Base-by-base conservation (phyloP, 2,113 vertebrate species). In the Apaloderma vittatum region DNA sequence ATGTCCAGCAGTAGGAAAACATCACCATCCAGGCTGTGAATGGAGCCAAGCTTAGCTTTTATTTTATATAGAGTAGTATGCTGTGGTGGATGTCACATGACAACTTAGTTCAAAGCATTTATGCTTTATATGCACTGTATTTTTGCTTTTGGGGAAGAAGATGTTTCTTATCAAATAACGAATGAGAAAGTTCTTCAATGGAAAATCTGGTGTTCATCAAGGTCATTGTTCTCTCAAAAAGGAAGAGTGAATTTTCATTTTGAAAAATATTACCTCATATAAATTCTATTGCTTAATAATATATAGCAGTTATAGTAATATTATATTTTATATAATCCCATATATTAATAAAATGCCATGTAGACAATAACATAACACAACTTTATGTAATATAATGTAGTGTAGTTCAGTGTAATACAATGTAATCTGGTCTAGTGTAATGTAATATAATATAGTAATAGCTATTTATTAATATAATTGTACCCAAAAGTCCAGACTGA, bases 41-140 rank as follows among this genome's bases (percentile, higher is more conserved):
- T 51, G 36, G 37, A 70, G 71, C 67, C 15, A 4, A 85, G 73
- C 72, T 51, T 93, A 93, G 37, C 36, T 83, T 95, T 95, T 85
- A 54, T 90, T 90, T 96, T 91, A 62, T 65, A 62, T 74, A 19
- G 49, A 80, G 72, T 74, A 89, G 93, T 81, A 96, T 86, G 21
- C 11, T 45, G 20, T 84, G 63, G 91, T 91, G 24, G 43, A 77
- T 92, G 78, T 96, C 71, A 93, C 45, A 61, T 89, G 37, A 68
- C 92, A 90, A 34, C 24, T 76, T 57, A 52, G 27, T 58, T 80
- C 24, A 80, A 73, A 90, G 11, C 17, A 62, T 88, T 88, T 43
- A 24, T 62, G 54, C 48, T 91, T 96, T 81, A 68, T 68, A 12
- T 81, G 32, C 22, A 58, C 8, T 8, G 9, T 5, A 16, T 23